Conservation (phyloP, 1,140 invertebrate genomes). For the Philopotamus ludificatus region DNA sequence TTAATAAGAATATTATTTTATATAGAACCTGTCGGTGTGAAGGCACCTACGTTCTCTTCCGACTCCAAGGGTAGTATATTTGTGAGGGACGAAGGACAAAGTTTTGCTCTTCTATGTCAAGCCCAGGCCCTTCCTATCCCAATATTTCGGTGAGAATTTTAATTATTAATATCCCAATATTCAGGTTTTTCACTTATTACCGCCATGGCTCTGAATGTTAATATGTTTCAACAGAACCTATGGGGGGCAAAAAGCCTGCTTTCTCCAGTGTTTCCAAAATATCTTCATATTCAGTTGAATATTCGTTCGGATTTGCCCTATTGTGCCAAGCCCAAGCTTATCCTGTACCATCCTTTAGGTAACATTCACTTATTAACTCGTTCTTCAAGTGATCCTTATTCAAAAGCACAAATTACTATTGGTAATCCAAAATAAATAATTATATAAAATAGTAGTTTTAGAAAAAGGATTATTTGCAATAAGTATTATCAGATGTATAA, state of each 20-base stretch:
- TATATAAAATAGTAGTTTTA: too few species aligned
- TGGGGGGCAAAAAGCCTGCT: slow-evolving; percentile 57
- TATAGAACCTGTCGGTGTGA: slow-evolving; percentile 68
- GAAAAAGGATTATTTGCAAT: too few species aligned
- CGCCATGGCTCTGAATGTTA: not conserved
- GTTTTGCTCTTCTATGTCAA: slow-evolving; percentile 64
- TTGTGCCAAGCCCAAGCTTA: slow-evolving; percentile 69
- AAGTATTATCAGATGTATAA: too few species aligned
- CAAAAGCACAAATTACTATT: too few species aligned
- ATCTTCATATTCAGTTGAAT: slow-evolving; percentile 59
- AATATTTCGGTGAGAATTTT: slow-evolving; percentile 56
- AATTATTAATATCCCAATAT: slow-evolving; percentile 54
- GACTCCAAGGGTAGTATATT: slow-evolving; percentile 66
- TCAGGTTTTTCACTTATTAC: slow-evolving; percentile 52
- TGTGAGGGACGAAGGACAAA: slow-evolving; percentile 52
- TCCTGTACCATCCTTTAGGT: slow-evolving; percentile 71
- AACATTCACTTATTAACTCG: slow-evolving; percentile 51
- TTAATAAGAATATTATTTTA: slow-evolving; percentile 14
- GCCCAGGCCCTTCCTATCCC: slow-evolving; percentile 68
- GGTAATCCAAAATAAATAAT: too few species aligned
- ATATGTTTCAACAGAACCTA: slow-evolving; percentile 50
- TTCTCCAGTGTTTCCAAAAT: slow-evolving; percentile 65
- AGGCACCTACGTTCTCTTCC: slow-evolving; percentile 66
- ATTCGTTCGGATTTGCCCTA: slow-evolving; percentile 53
- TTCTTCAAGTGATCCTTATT: too few species aligned